Evolutionary conservation across 2,797 vertebrate genomes (phyloP).

Genomic region (Prunella strophiata): DNA sequence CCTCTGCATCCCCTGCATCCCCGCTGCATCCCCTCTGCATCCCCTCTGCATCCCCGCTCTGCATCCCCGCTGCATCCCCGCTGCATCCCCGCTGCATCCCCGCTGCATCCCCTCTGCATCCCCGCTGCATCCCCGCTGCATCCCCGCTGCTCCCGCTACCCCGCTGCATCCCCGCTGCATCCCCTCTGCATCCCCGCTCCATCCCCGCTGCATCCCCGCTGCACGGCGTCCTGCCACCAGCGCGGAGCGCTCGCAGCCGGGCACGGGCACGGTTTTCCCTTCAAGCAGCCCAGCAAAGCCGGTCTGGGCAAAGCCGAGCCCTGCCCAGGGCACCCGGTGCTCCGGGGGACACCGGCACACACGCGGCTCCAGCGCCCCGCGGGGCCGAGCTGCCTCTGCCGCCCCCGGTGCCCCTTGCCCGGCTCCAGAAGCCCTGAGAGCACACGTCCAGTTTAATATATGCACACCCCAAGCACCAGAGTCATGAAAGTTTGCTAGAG

Average conservation of each 20-base stretch:
- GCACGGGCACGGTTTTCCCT: not conserved
- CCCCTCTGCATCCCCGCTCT: no score
- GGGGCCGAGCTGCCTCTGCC: not conserved
- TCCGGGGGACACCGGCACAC: rapidly evolving
- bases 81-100: no score
- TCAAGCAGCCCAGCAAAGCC: no score
- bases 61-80: no score
- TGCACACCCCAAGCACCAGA: rapidly evolving
- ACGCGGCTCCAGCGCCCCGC: no score
- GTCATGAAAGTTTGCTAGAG: rapidly evolving
- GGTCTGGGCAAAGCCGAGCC: rapidly evolving
- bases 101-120: no score
- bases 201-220: no score
- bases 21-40: no score
- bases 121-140: no score
- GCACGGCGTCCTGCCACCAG: not conserved
- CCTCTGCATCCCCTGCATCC: no score
- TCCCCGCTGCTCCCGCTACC: no score
- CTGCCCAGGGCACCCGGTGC: not conserved
- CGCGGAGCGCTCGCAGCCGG: not conserved
- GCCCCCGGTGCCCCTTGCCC: not conserved
- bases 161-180: no score
- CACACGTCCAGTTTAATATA: rapidly evolving
- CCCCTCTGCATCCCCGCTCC: not conserved
- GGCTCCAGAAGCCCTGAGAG: rapidly evolving